phyloP scores from a whole-genome alignment of 2,888 invertebrate genomes.

The Apantesis nais region DNA sequence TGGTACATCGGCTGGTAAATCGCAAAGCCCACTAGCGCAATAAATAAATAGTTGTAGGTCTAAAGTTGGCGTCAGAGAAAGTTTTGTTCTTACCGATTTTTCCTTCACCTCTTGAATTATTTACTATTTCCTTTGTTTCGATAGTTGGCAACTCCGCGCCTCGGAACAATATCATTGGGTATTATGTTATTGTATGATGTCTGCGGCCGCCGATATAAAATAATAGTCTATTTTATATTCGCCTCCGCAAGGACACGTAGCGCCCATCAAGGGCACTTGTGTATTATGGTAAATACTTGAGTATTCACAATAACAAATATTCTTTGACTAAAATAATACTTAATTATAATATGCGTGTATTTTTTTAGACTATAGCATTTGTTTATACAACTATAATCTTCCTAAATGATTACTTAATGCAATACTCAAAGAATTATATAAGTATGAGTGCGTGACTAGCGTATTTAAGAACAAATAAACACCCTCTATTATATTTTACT shows the following conservation, averaged over 20 bases:
- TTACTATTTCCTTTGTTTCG: conserved; percentile 62
- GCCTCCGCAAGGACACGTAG: conserved; percentile 14
- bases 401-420: too few species aligned
- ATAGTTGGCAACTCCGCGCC: conserved; percentile 54
- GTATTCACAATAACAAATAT: not conserved
- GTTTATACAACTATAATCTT: too few species aligned
- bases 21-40: conserved; percentile 69
- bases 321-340: not conserved
- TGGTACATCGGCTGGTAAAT: conserved; percentile 39
- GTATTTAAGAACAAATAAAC: too few species aligned
- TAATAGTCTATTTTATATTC: conserved; percentile 15
- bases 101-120: conserved; percentile 68
- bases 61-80: conserved; percentile 65
- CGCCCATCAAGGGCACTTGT: conserved; percentile 8
- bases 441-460: too few species aligned
- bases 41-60: conserved; percentile 77
- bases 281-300: not conserved
- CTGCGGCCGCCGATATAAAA: conserved; percentile 17
- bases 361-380: not conserved
- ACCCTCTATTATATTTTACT: too few species aligned
- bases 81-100: conserved; percentile 64
- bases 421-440: too few species aligned
- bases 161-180: conserved; percentile 36
- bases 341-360: not conserved
- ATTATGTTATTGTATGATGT: conserved; percentile 25